Percentiles rank a stretch among this genome's conserved stretches.
phyloP scores from a whole-genome alignment of 2,888 invertebrate species.

The Scaptomyza cyrtandrae region DNA sequence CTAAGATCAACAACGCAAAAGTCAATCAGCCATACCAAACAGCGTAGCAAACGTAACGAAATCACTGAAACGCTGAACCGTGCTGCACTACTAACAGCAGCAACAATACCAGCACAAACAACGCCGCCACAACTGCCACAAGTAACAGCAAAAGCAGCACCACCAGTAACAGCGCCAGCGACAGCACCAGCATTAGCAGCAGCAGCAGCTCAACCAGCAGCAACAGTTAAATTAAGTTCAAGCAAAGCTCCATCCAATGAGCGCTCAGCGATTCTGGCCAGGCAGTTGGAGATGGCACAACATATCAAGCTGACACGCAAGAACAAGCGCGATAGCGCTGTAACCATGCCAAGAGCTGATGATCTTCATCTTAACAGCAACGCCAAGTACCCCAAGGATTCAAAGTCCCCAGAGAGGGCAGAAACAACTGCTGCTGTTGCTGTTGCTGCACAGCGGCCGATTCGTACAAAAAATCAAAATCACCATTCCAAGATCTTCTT shows the following conservation, averaged over 20 bases:
- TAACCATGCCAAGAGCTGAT: slow-evolving; percentile 17
- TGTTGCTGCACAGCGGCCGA: slow-evolving; percentile 17
- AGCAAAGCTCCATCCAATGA: slow-evolving; percentile 4
- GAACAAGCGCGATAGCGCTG: slow-evolving; percentile 8
- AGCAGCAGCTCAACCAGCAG: not conserved
- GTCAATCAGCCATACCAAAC: slow-evolving; percentile 10
- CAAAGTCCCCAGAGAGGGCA: slow-evolving; percentile 21
- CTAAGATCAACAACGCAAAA: slow-evolving; percentile 8
- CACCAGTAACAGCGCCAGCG: not conserved
- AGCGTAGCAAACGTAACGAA: slow-evolving; percentile 26
- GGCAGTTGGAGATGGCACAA: slow-evolving; percentile 13
- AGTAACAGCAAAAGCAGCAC: not conserved
- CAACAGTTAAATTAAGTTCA: not conserved
- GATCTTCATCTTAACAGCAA: not conserved
- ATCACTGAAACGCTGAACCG: slow-evolving; percentile 1
- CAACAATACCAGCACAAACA: not conserved
- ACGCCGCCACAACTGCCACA: not conserved
- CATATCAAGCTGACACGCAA: slow-evolving; percentile 17
- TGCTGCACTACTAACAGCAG: slow-evolving; percentile 1
- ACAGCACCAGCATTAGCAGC: not conserved
- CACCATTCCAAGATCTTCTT: slow-evolving; percentile 57
- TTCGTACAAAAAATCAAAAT: slow-evolving; percentile 39
- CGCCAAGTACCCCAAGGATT: slow-evolving; percentile 21
- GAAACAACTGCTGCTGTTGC: not conserved
- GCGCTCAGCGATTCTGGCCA: slow-evolving; percentile 5